Evolutionary conservation across 2,888 invertebrate genomes (phyloP).

Genomic region (Eristalinus sepulchralis): DNA sequence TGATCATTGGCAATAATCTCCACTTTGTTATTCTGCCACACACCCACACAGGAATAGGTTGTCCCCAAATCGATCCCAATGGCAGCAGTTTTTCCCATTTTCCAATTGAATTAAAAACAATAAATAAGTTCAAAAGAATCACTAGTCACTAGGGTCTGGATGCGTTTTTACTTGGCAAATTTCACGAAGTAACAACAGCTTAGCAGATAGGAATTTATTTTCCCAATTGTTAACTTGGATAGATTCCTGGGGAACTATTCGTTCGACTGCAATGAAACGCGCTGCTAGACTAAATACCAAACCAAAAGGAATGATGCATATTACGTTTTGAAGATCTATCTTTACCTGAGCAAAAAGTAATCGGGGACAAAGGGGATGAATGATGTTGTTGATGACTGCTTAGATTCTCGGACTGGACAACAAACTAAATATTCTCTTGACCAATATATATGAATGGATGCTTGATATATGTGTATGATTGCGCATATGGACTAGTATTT

Average conservation of each 20-base stretch:
- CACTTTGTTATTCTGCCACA: conserved; percentile 91
- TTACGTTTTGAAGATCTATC: conserved; percentile 45
- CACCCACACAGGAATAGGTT: conserved; percentile 92
- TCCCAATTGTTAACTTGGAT: no score
- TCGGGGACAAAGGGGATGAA: conserved; percentile 9
- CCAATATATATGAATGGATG: neutral
- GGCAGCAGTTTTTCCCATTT: conserved; percentile 82
- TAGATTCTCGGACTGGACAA: conserved; percentile 14
- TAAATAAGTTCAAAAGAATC: neutral
- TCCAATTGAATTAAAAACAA: conserved; percentile 26
- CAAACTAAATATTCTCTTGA: neutral
- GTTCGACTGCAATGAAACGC: conserved; percentile 31
- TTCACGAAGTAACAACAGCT: no score
- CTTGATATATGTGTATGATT: neutral
- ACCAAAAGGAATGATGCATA: conserved; percentile 34
- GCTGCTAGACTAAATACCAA: conserved; percentile 47
- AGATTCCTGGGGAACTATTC: no score
- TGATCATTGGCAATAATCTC: conserved; percentile 94
- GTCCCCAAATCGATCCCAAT: conserved; percentile 93
- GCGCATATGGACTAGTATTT: neutral
- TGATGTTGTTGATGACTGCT: conserved; percentile 3
- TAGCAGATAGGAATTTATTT: no score
- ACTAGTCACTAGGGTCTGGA: conserved; percentile 4
- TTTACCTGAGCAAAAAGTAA: neutral
- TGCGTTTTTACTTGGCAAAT: no score